Percentiles rank a stretch among this genome's conserved stretches.
These are phyloP conservation scores for Probosciger aterrimus DNA, from an alignment of 2,113 vertebrate species.

Conservation along the genomic window DNA sequence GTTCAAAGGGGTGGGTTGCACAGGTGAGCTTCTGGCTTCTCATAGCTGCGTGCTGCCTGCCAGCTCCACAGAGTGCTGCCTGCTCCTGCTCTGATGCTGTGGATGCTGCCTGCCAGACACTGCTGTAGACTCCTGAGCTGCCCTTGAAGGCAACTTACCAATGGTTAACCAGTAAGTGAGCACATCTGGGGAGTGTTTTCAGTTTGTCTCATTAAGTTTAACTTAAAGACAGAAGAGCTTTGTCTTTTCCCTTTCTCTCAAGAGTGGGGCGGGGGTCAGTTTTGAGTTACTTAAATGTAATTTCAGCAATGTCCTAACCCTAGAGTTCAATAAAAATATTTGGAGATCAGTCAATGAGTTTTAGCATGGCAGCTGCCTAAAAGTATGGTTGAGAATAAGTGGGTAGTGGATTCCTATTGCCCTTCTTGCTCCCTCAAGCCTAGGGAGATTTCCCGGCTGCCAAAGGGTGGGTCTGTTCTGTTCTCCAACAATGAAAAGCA, in stretches of 20 bases:
- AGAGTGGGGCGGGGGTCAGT: background rate
- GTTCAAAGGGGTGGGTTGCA: background rate
- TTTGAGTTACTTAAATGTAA: background rate
- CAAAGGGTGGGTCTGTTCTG: background rate
- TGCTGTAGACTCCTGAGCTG: background rate
- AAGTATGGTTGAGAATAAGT: background rate
- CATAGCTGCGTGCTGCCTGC: background rate
- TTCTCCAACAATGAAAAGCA: slow-evolving; percentile 3
- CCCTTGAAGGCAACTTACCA: background rate
- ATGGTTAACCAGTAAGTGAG: slow-evolving; percentile 29
- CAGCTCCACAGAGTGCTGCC: background rate
- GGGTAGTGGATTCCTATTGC: background rate
- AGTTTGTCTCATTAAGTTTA: background rate
- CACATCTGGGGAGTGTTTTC: slow-evolving; percentile 38
- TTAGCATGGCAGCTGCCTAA: background rate
- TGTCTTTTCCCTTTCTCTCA: background rate
- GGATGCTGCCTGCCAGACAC: background rate
- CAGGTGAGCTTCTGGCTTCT: background rate
- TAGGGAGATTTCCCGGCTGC: background rate
- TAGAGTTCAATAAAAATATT: background rate
- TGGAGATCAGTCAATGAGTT: background rate
- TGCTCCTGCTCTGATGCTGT: background rate
- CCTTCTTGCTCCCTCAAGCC: background rate
- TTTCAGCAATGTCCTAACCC: background rate
- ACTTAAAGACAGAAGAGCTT: slow-evolving; percentile 10